phyloP scores from a whole-genome alignment of 2,888 invertebrate genomes.

The Odontomyia ornata region DNA sequence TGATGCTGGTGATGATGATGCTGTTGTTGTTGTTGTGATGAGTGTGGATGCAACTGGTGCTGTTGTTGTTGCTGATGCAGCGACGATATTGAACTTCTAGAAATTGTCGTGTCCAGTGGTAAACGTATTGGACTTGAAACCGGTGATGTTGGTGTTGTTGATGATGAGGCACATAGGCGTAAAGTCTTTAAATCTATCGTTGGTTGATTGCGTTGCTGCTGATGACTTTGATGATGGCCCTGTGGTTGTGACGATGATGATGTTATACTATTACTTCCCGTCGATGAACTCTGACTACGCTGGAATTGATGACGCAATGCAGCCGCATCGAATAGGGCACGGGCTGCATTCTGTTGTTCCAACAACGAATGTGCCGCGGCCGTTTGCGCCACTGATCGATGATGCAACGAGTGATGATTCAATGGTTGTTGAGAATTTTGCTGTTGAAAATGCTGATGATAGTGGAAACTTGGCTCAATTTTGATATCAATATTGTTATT shows the following conservation, averaged over 20 bases:
- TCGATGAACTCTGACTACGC: constrained; percentile 41
- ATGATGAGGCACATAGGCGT: constrained; percentile 52
- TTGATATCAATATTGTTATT: constrained; percentile 52
- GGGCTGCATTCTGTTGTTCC: constrained; percentile 47
- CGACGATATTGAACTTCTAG: constrained; percentile 53
- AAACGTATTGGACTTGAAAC: constrained; percentile 53
- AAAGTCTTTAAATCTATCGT: constrained; percentile 53
- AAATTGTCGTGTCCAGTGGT: constrained; percentile 54
- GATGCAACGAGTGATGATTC: constrained; percentile 37
- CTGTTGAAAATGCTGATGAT: constrained; percentile 48
- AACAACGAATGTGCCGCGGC: constrained; percentile 31
- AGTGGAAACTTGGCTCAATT: constrained; percentile 51
- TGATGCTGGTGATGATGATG: constrained; percentile 46
- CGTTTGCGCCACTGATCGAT: constrained; percentile 22
- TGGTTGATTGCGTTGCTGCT: constrained; percentile 49
- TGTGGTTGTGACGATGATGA: constrained; percentile 46
- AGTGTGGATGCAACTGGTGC: constrained; percentile 44
- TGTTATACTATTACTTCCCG: constrained; percentile 47
- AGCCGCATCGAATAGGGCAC: constrained; percentile 48
- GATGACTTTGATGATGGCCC: constrained; percentile 45
- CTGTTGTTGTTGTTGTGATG: constrained; percentile 47
- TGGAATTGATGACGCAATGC: constrained; percentile 47
- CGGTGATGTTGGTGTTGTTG: constrained; percentile 54
- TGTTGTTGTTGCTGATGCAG: constrained; percentile 47
- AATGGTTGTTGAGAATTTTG: constrained; percentile 39